Base-by-base conservation (phyloP, 2,888 invertebrate species). In the Zaprionus lineosus region DNA sequence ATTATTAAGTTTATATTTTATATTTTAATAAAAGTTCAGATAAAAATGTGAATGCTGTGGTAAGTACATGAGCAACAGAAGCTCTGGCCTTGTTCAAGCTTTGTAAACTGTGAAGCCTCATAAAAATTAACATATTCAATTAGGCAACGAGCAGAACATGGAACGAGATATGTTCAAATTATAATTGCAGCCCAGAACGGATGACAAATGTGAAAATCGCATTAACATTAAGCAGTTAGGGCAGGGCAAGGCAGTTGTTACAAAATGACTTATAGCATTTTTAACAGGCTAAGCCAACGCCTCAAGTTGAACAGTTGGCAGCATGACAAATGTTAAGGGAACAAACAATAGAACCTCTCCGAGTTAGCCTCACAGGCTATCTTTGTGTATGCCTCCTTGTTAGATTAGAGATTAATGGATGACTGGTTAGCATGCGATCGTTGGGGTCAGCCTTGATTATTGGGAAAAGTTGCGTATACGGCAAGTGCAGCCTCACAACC, bases 121-220 rank as follows among this genome's bases (percentile, higher is more conserved):
- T 61, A 33, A 53, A 56, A 71, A 81, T 74, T 62, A 57, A 62
- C 64, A 81, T 71, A 77, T 63, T 67, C 84, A 84, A 65, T 84
- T 82, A 84, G 57, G 57, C 48, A 43, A 24, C 37, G 29, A 56
- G 34, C 57, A 44, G 53, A 60, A 70, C 78, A 78, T 57, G 67
- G 40, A 60, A 56, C 8, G 48, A 56, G 57, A 63, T 61, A 56
- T 84, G 77, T 84, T 67, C 51, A 40, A 59, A 72, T 70, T 60
- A 57, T 70, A 74, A 84, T 83, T 59, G 60, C 70, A 37, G 33
- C 33, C 31, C 34, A 50, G 36, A 66, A 64, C 63, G 58, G 53
- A 61, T 73, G 65, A 69, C 72, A 69, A 73, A 76, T 60, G 37
- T 55, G 48, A 77, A 44, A 60, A 60, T 43, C 12, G 31, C 71